Evolutionary conservation across 1,140 invertebrate species (phyloP).

Genomic region (Anagrus nilaparvatae): DNA sequence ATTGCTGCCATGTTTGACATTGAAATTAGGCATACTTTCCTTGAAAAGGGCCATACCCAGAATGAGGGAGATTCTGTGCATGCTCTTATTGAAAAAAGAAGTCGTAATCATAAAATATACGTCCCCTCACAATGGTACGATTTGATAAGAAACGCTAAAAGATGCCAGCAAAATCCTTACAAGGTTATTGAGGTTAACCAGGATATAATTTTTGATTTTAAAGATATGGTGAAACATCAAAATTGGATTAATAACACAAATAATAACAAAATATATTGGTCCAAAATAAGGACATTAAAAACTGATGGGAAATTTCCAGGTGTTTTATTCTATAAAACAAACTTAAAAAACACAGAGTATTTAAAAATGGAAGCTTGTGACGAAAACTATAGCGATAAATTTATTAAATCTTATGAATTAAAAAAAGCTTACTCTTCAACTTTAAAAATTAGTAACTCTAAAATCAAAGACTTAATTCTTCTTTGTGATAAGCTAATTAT

Average conservation of each 20-base stretch:
- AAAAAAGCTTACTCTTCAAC: too few species aligned
- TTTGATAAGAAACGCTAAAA: constrained; percentile 1
- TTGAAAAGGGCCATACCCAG: too few species aligned
- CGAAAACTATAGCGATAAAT: too few species aligned
- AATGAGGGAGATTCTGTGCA: too few species aligned
- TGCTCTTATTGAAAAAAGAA: constrained; percentile 4
- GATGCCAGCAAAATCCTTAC: background rate
- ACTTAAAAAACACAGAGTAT: too few species aligned
- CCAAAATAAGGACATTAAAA: constrained; percentile 2
- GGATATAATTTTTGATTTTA: constrained; percentile 1
- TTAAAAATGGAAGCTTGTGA: too few species aligned
- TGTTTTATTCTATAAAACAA: too few species aligned
- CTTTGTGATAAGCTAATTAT: too few species aligned
- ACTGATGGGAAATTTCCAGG: too few species aligned
- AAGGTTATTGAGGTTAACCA: background rate
- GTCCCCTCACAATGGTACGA: background rate
- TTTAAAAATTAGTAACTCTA: too few species aligned
- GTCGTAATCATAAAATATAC: background rate
- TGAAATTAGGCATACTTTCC: background rate
- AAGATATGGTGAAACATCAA: background rate
- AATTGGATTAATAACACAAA: background rate
- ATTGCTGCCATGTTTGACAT: background rate
- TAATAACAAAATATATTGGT: background rate
- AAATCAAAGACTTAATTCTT: too few species aligned
- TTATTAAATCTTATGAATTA: too few species aligned